A percentile compares a stretch with the other conserved stretches of the same genome.
Evolutionary conservation across 2,113 vertebrate species (phyloP).

Genomic region (Dasypus novemcinctus): DNA sequence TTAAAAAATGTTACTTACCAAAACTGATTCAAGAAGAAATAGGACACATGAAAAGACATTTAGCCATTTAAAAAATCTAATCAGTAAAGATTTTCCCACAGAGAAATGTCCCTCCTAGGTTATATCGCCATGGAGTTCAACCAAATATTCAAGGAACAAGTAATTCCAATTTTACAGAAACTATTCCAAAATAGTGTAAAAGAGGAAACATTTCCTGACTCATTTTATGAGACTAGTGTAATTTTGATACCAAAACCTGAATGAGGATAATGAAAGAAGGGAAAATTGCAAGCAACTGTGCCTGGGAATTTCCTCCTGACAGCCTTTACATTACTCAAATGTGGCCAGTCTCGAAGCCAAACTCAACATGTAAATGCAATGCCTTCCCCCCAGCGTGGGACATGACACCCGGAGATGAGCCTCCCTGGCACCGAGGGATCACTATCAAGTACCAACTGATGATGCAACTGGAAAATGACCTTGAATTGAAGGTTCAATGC

Average conservation of each 20-base stretch:
- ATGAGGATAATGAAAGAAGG: neutral
- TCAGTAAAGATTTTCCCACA: neutral
- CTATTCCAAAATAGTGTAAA: neutral
- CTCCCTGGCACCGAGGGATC: no score
- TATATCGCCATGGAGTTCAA: neutral
- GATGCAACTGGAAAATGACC: no score
- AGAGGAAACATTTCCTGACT: neutral
- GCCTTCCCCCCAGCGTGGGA: no score
- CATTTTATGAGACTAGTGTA: neutral
- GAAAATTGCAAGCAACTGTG: constrained; percentile 1
- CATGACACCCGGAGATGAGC: no score
- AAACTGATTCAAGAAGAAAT: neutral
- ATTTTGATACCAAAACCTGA: neutral
- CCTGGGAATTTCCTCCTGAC: no score
- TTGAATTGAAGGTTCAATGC: no score
- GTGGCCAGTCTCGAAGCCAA: no score
- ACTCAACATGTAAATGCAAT: no score
- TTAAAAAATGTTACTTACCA: neutral
- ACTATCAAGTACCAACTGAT: no score
- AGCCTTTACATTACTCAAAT: no score
- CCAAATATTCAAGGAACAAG: neutral
- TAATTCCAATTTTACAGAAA: neutral
- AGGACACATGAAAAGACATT: neutral
- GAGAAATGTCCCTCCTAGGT: neutral
- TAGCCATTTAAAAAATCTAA: neutral